A percentile compares a stretch with the other conserved stretches of the same genome.
These are phyloP conservation scores for Bombus picipes DNA, from an alignment of 1,140 invertebrate species.

Conservation along the genomic window DNA sequence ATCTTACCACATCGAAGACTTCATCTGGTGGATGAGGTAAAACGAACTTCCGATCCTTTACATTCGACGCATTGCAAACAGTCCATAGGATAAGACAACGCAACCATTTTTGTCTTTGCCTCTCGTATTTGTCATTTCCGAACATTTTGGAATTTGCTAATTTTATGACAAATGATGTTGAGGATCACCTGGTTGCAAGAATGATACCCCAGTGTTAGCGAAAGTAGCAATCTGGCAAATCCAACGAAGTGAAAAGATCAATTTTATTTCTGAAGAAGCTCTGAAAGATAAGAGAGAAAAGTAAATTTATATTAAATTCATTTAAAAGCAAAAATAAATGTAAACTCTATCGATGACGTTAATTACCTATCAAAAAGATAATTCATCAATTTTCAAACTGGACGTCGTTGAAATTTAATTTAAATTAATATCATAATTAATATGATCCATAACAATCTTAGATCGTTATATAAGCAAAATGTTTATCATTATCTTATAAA, in stretches of 20 bases:
- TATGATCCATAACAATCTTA: no score
- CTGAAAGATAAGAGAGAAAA: background rate
- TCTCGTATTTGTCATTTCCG: background rate
- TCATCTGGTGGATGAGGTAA: slow-evolving; percentile 40
- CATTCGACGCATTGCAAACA: slow-evolving; percentile 59
- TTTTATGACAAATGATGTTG: slow-evolving; percentile 18
- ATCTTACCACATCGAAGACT: slow-evolving; percentile 56
- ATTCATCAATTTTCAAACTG: no score
- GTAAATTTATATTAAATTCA: background rate
- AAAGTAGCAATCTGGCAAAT: slow-evolving; percentile 13
- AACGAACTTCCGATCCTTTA: background rate
- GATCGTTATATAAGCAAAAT: no score
- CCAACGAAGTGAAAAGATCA: background rate
- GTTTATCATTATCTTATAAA: no score
- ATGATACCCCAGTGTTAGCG: slow-evolving; percentile 22
- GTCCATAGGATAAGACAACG: slow-evolving; percentile 50
- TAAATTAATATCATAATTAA: no score
- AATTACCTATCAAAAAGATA: background rate
- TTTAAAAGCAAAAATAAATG: background rate
- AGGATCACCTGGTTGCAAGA: slow-evolving; percentile 2
- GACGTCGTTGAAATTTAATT: no score
- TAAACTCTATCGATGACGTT: background rate
- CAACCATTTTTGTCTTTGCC: background rate
- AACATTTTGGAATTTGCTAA: slow-evolving; percentile 51
- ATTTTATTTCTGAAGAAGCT: slow-evolving; percentile 43